phyloP scores from a whole-genome alignment of 2,113 vertebrate species.

The Cyanistes caeruleus region DNA sequence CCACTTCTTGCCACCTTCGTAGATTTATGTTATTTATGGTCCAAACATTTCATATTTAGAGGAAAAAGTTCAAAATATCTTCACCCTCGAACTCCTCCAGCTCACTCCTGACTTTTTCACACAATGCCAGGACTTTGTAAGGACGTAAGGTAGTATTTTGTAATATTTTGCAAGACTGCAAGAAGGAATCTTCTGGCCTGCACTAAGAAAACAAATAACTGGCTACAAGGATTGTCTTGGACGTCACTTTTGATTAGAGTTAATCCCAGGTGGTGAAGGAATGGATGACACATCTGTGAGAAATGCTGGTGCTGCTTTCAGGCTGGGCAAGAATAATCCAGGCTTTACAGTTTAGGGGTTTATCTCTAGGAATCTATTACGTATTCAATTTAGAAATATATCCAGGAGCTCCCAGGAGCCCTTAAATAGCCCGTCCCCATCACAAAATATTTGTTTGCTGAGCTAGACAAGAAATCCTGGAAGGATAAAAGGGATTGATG shows the following conservation, averaged over 20 bases:
- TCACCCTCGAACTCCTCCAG: neutral
- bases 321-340: neutral
- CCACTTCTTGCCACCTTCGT: neutral
- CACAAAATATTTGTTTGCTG: neutral
- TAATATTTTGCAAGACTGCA: neutral
- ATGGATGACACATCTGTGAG: conserved; percentile 18
- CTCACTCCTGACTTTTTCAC: neutral
- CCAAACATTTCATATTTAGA: neutral
- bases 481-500: neutral
- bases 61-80: neutral
- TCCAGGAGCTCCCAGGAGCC: neutral
- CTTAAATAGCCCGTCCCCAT: neutral
- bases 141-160: neutral
- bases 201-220: conserved; percentile 41
- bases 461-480: neutral
- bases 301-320: neutral
- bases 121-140: neutral
- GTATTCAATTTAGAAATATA: neutral
- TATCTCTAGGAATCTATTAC: neutral
- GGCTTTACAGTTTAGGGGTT: neutral
- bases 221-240: neutral
- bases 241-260: conserved; percentile 27
- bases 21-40: neutral
- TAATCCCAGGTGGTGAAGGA: conserved; percentile 47
- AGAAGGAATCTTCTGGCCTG: neutral